Evolutionary conservation across 2,797 vertebrate species (phyloP).

Genomic region (Eulemur albifrons): DNA sequence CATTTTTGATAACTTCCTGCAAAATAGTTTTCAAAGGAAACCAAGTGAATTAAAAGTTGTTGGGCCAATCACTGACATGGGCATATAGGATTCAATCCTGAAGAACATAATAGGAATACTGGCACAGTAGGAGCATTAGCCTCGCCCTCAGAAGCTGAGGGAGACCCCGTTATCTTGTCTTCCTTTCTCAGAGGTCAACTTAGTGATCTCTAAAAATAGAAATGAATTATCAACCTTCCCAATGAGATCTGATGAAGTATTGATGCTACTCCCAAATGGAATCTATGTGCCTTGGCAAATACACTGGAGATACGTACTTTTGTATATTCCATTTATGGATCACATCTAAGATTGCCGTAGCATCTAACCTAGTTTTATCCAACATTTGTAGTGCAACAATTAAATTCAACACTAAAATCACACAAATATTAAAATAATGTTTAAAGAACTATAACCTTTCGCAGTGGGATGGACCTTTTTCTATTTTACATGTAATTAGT

Average conservation of each 20-base stretch:
- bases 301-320: background rate
- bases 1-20: background rate
- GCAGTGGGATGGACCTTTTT: background rate
- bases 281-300: background rate
- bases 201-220: slow-evolving; percentile 24
- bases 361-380: background rate
- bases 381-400: background rate
- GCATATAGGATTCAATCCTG: background rate
- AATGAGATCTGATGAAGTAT: background rate
- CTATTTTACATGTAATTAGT: slow-evolving; percentile 21
- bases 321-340: background rate
- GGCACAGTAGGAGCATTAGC: background rate
- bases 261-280: background rate
- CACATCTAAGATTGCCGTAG: background rate
- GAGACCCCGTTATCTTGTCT: background rate
- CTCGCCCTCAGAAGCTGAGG: background rate
- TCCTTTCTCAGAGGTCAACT: background rate
- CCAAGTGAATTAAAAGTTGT: background rate
- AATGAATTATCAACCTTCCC: background rate
- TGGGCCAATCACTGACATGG: background rate
- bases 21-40: slow-evolving; percentile 39
- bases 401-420: slow-evolving; percentile 32
- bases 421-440: slow-evolving; percentile 13
- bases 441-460: slow-evolving; percentile 26
- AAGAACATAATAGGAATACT: background rate